Conservation (phyloP, 1,140 invertebrate species). For the Heliothis virescens region DNA sequence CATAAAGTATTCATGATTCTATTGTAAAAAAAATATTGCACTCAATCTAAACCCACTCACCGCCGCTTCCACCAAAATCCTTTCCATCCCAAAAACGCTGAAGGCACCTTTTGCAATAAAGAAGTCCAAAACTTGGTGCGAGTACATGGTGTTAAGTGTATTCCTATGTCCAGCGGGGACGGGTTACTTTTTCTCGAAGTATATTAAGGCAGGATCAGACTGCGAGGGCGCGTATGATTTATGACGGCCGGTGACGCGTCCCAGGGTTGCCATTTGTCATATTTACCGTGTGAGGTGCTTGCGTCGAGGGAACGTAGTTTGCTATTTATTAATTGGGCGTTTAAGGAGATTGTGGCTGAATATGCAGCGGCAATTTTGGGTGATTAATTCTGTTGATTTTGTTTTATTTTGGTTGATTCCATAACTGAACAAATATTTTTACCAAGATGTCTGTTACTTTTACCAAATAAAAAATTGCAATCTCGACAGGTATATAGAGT, state of each 20-base stretch:
- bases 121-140: constrained; percentile 31
- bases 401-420: neutral
- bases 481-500: too few relatives aligned
- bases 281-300: constrained; percentile 7
- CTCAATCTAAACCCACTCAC: neutral
- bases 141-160: constrained; percentile 64
- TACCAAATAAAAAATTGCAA: too few relatives aligned
- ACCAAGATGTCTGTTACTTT: too few relatives aligned
- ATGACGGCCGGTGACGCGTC: constrained; percentile 35
- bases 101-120: constrained; percentile 36
- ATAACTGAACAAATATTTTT: neutral
- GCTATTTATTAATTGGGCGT: constrained; percentile 28
- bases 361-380: neutral
- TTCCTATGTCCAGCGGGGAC: constrained; percentile 74
- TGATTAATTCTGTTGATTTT: constrained; percentile 2
- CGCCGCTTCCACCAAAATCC: neutral
- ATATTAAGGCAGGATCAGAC: constrained; percentile 76
- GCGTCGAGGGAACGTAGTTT: constrained; percentile 5
- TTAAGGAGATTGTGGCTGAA: constrained; percentile 3
- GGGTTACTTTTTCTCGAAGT: constrained; percentile 77
- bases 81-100: neutral
- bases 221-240: constrained; percentile 55
- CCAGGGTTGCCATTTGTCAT: constrained; percentile 40
- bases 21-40: neutral
- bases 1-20: neutral